Percentiles rank a stretch among this genome's conserved stretches.
Conservation (phyloP, 1,140 invertebrate species). For the Anastatus disparis region DNA sequence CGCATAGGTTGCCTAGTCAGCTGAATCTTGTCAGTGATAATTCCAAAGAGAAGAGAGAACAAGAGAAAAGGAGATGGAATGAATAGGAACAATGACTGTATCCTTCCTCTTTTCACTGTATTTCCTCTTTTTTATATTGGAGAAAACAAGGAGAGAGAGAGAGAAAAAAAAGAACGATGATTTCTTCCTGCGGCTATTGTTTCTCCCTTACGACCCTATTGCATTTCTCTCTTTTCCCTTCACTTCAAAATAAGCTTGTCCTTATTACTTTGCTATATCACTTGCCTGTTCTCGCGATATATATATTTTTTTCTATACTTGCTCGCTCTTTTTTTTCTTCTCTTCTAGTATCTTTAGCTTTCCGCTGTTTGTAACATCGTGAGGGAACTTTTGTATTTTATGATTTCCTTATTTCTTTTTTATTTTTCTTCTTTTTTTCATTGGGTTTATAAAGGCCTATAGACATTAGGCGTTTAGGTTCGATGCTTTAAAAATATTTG, state of each 20-base stretch:
- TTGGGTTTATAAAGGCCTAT: constrained; percentile 40
- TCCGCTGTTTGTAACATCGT: too few relatives aligned
- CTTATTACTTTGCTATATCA: constrained; percentile 37
- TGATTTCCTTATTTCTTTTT: constrained; percentile 14
- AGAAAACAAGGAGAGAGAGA: background rate
- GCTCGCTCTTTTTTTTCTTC: constrained; percentile 16
- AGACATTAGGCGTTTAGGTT: constrained; percentile 7
- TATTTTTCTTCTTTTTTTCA: background rate
- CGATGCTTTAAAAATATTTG: background rate
- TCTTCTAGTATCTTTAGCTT: constrained; percentile 11
- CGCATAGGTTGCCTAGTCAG: constrained; percentile 27
- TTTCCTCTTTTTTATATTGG: background rate
- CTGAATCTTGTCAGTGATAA: constrained; percentile 35
- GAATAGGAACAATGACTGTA: constrained; percentile 37
- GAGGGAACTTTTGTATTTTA: constrained; percentile 25
- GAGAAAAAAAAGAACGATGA: constrained; percentile 32
- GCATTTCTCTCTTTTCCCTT: too few relatives aligned
- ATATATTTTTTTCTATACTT: constrained; percentile 26
- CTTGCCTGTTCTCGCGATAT: constrained; percentile 34
- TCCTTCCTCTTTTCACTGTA: background rate
- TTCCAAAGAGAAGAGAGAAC: constrained; percentile 1
- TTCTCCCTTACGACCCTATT: constrained; percentile 49
- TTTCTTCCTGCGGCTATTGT: constrained; percentile 54
- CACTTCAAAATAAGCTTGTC: constrained; percentile 25
- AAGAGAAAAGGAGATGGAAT: too few relatives aligned